Base-by-base conservation (phyloP, 2,888 invertebrate genomes). In the Pseudoips prasinana region DNA sequence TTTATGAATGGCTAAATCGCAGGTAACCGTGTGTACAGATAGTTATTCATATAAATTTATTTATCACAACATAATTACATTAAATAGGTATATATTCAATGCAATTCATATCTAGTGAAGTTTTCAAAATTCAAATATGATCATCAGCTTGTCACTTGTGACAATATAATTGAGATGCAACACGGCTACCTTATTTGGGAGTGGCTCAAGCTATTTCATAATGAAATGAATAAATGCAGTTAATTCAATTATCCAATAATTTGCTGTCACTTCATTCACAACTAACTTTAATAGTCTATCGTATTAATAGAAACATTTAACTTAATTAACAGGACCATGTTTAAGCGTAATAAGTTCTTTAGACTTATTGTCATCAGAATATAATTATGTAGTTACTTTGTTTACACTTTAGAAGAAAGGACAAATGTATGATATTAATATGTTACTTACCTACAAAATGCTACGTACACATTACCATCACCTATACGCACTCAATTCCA, bases 171-270 rank as follows among this genome's bases (percentile, higher is more conserved):
- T 52, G 48, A 48, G 41, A 39, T 38, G 46, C 43, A 43, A 39
- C 39, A 10, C 26, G 33, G 33, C 25, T 22, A 18, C 45, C 46
- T 9, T 57, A 43, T 49, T 49, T 45, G 34, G 44, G 31, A 34
- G 49, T 30, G 43, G 35, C 42, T 35, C 35, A 38, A 29, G 53
- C 42, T 45, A 52, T 47, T 52, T 37, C 31, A 29, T 48, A 52
- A 57, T 59, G 39, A 44, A 53, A 53, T 57, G 41, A 59, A 48
- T 52, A 59, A 57, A 57, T 52, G 53, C 41, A 55, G 40, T 55
- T 31, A 42, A 56, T 48, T 45, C 43, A 48, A 56, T 56, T 59
- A 52, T 30, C 25, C 3, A 8, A 31, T 37, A 35, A 43, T 51
- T 47, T 18, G 14, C 28, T 22, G 14, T 20, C 33, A 41, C 37